These are phyloP conservation scores for Pan paniscus DNA, from an alignment of 2,113 vertebrate genomes.

Conservation along the genomic window DNA sequence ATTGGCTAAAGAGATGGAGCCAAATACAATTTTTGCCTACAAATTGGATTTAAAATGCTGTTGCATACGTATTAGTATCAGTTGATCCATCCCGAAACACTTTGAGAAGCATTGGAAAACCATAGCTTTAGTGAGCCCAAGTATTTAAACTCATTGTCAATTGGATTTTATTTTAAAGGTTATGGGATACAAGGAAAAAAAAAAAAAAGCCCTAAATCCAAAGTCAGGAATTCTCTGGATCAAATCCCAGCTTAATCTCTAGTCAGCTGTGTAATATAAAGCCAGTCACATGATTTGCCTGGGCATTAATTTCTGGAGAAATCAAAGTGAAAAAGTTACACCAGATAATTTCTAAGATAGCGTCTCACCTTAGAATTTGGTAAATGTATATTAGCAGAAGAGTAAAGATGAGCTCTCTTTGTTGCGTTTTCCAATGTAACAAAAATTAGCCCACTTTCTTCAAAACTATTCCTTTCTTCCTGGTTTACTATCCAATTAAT, in stretches of 20 bases:
- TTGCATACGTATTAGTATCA: not conserved
- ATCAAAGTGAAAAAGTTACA: not conserved
- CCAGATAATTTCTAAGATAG: not conserved
- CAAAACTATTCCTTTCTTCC: not conserved
- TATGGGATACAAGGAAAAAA: not conserved
- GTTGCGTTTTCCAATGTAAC: not conserved
- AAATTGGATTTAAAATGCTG: not conserved
- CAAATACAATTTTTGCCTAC: not conserved
- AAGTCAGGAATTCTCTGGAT: not conserved
- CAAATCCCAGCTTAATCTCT: not conserved
- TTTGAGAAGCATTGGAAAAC: not conserved
- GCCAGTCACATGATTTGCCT: not conserved
- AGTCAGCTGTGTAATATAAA: not conserved
- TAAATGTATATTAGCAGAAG: not conserved
- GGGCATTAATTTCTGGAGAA: not conserved
- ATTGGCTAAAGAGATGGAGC: not conserved
- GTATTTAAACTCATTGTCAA: not conserved
- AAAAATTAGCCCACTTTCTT: not conserved
- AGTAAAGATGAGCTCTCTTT: not conserved
- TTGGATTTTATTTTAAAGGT: not conserved
- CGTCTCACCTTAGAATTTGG: not conserved
- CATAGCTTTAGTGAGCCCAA: not conserved
- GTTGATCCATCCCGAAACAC: not conserved
- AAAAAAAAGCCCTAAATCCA: not conserved
- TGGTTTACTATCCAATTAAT: slow-evolving; percentile 1